A percentile compares a stretch with the other conserved stretches of the same genome.
phyloP scores from a whole-genome alignment of 2,888 invertebrate species.

The Oligia fasciuncula region DNA sequence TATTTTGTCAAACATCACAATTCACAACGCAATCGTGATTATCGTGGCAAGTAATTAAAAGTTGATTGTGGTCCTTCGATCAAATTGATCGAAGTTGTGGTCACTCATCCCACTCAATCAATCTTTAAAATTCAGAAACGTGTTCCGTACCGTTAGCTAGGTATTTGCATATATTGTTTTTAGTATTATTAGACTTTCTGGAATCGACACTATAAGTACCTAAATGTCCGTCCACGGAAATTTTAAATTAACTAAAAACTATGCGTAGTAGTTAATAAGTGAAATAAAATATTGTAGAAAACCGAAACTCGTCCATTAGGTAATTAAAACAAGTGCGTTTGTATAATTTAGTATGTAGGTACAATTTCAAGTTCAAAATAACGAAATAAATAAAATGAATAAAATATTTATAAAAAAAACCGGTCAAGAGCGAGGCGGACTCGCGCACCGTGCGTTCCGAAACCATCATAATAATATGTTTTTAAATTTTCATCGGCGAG shows the following conservation, averaged over 20 bases:
- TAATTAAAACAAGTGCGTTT: background rate
- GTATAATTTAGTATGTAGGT: background rate
- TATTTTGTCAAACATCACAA: conserved; percentile 13
- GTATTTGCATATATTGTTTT: conserved; percentile 51
- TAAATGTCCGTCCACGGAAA: background rate
- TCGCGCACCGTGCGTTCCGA: too few relatives aligned
- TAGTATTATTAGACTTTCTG: conserved; percentile 27
- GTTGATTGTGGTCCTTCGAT: conserved; percentile 52
- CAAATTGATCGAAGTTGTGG: too few relatives aligned
- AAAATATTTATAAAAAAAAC: too few relatives aligned
- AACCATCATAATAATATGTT: too few relatives aligned
- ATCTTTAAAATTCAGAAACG: conserved; percentile 62
- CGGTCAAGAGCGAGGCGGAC: too few relatives aligned
- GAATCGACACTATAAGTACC: conserved; percentile 11
- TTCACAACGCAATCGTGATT: conserved; percentile 26
- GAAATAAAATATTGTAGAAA: background rate
- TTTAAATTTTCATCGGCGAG: too few relatives aligned
- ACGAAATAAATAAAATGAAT: background rate
- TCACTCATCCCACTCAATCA: conserved; percentile 62
- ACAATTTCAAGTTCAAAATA: background rate
- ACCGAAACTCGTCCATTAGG: too few relatives aligned
- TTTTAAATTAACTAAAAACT: background rate
- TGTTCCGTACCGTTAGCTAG: conserved; percentile 65
- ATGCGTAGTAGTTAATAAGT: background rate
- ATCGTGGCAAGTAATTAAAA: conserved; percentile 44